Evolutionary conservation across 2,113 vertebrate species (phyloP).

Genomic region (Panurus biarmicus): DNA sequence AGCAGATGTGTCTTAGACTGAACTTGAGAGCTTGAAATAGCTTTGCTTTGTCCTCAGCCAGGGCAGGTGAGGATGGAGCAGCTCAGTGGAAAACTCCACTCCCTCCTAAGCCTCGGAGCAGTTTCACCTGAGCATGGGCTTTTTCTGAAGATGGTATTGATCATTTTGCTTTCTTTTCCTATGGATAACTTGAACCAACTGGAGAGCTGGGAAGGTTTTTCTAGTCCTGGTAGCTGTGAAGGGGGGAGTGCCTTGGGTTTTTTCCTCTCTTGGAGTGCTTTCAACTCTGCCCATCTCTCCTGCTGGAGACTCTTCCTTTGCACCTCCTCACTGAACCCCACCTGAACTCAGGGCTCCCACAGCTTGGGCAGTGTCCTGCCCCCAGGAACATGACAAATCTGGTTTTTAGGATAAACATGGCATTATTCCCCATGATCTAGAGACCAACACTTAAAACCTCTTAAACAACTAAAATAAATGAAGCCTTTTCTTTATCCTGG

Average conservation of each 20-base stretch:
- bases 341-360: not conserved
- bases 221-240: not conserved
- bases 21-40: not conserved
- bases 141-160: not conserved
- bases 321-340: fast-evolving
- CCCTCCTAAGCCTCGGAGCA: not conserved
- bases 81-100: not conserved
- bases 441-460: not conserved
- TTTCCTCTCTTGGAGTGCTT: not conserved
- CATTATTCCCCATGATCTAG: not conserved
- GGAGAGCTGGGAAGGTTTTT: not conserved
- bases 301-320: not conserved
- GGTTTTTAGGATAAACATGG: not conserved
- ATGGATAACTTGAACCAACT: not conserved
- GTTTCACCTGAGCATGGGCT: not conserved
- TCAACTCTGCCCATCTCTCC: not conserved
- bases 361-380: not conserved
- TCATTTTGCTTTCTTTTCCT: not conserved
- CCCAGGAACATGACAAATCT: not conserved
- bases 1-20: not conserved
- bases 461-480: not conserved
- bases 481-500: not conserved
- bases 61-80: not conserved
- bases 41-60: not conserved
- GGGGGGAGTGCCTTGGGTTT: not conserved